Base-by-base conservation (phyloP, 2,113 vertebrate genomes). In the Bambusicola thoracicus region DNA sequence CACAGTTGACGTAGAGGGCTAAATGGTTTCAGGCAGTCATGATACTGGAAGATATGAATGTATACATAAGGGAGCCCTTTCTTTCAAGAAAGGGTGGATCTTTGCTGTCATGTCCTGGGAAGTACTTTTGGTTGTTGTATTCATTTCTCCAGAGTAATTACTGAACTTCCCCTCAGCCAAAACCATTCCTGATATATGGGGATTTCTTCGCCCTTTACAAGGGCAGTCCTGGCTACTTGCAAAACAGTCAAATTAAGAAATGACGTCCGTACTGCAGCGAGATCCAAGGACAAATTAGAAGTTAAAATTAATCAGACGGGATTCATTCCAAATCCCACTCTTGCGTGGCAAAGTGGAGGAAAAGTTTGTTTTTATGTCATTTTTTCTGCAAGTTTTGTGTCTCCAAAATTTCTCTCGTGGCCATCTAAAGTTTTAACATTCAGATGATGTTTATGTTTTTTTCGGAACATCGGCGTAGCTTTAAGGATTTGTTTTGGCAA, bases 401-500 rank as follows among this genome's bases (percentile, higher is more conserved):
- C 46, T 88, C 22, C 20, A 63, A 11, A 84, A 62, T 66, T 83
- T 66, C 32, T 85, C 6, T 86, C 43, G 4, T 44, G 59, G 48
- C 32, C 69, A 72, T 44, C 44, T 93, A 87, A 78, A 40, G 74
- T 93, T 88, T 96, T 85, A 87, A 79, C 25, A 81, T 88, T 76
- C 1, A 0, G 48, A 56, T 85, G 85, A 87, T 95, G 80, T 95
- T 96, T 93, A 51, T 87, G 27, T 85, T 95, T 85, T 85, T 93
- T 95, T 91, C 55, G 48, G 79, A 89, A 81, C 59, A 68, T 58
- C 0, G 3, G 36, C 90, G 59, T 94, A 86, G 90, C 90, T 95
- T 95, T 90, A 96, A 88, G 76, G 89, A 95, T 92, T 90, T 96
- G 82, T 88, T 85, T 96, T 97, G 93, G 93, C 94, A 96, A 84